Evolutionary conservation across 2,113 vertebrate species (phyloP), one percentile per base, ranked within the genome.

Genomic region (Stercorarius parasiticus): DNA sequence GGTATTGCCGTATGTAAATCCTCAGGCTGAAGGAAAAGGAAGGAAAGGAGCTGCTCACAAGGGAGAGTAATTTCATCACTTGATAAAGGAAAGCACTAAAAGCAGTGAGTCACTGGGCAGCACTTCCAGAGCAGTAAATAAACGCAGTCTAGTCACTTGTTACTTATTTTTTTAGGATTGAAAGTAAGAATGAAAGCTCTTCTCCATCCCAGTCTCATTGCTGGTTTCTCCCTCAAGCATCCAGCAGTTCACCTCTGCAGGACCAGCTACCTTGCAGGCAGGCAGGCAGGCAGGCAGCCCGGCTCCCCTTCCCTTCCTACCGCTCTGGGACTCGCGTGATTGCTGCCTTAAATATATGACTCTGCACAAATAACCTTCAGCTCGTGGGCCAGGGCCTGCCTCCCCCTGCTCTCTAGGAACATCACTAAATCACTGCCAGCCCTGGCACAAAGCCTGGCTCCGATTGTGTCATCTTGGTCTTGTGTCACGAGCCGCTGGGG

Each of bases 381-480:
- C 88, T 86, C 15, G 7, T 76, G 53, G 93, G 82, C 79, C 93
- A 70, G 77, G 71, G 72, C 81, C 69, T 95, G 66, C 84, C 88
- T 93, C 82, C 88, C 69, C 95, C 66, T 69, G 78, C 93, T 97
- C 85, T 94, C 93, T 86, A 97, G 86, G 95, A 97, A 94, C 1
- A 1, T 70, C 93, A 72, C 83, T 86, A 92, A 96, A 95, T 95
- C 95, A 84, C 72, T 93, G 92, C 86, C 71, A 96, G 91, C 61
- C 88, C 92, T 96, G 97, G 92, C 95, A 21, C 1, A 0, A 53
- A 90, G 72, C 93, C 95, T 95, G 92, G 58, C 69, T 94, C 93
- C 6, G 3, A 26, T 78, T 93, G 86, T 95, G 93, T 83, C 84
- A 93, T 93, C 90, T 62, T 25, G 64, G 18, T 67, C 83, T 86